Evolutionary conservation across 2,888 invertebrate species (phyloP).

Genomic region (Sphaerophoria taeniata): DNA sequence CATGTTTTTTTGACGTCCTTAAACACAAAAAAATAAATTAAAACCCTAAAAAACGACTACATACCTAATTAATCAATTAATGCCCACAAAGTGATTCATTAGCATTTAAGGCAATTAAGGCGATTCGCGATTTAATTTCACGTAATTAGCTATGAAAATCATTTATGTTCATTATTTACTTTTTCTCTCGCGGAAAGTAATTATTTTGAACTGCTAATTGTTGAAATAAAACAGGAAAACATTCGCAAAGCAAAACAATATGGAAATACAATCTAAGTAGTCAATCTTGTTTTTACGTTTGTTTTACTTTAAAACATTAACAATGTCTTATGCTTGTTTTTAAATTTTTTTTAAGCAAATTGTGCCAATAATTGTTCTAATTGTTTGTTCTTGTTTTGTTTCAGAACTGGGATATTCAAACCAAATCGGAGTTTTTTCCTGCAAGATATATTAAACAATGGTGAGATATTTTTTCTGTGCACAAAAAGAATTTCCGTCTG

Average conservation of each 20-base stretch:
- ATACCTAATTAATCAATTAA: constrained; percentile 28
- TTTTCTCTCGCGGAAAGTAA: constrained; percentile 15
- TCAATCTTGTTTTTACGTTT: constrained; percentile 12
- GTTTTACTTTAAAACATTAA: not conserved
- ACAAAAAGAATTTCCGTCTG: too few relatives aligned
- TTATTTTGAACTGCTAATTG: constrained; percentile 31
- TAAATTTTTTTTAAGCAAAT: not conserved
- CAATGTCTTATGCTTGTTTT: not conserved
- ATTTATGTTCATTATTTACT: constrained; percentile 12
- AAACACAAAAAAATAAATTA: constrained; percentile 4
- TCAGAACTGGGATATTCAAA: constrained; percentile 39
- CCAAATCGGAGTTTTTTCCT: constrained; percentile 45
- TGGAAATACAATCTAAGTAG: constrained; percentile 28
- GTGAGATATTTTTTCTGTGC: constrained; percentile 26
- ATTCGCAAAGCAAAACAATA: not conserved
- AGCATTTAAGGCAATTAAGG: constrained; percentile 48
- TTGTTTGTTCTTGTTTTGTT: constrained; percentile 20
- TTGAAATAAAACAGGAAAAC: not conserved
- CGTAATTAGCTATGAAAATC: constrained; percentile 51
- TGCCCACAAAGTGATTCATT: constrained; percentile 40
- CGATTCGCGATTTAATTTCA: constrained; percentile 40
- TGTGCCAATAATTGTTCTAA: not conserved
- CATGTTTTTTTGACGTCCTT: constrained; percentile 3
- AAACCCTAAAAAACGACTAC: not conserved
- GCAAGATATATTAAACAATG: constrained; percentile 44